Conservation (phyloP, 2,888 invertebrate species). For the Tuta absoluta region DNA sequence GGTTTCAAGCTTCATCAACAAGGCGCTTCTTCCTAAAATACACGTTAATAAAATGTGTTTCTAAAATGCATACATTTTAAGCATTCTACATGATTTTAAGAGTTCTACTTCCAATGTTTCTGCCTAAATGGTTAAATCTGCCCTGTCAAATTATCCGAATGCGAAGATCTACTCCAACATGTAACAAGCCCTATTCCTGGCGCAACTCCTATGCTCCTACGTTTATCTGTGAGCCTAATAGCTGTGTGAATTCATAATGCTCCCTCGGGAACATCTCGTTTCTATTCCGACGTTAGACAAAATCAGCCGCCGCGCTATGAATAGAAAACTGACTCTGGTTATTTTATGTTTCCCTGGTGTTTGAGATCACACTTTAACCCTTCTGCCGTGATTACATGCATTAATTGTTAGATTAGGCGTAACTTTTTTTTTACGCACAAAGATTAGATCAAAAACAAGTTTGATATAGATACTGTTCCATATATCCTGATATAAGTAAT, state of each 20-base stretch:
- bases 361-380: slow-evolving; percentile 51
- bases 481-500: not conserved
- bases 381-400: slow-evolving; percentile 36
- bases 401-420: slow-evolving; percentile 25
- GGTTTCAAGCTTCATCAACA: not conserved
- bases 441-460: slow-evolving; percentile 2
- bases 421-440: not conserved
- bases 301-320: slow-evolving; percentile 17
- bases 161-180: not conserved
- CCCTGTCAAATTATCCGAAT: not conserved
- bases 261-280: slow-evolving; percentile 45
- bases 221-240: slow-evolving; percentile 53
- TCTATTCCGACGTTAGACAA: slow-evolving; percentile 31
- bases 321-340: slow-evolving; percentile 32
- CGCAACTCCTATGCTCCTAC: slow-evolving; percentile 43
- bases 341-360: slow-evolving; percentile 50
- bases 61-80: not conserved
- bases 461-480: no score
- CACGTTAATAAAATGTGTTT: no score
- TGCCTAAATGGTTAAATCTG: not conserved
- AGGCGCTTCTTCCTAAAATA: not conserved
- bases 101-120: not conserved
- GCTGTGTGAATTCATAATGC: slow-evolving; percentile 60
- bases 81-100: not conserved
- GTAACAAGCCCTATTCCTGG: slow-evolving; percentile 17